Evolutionary conservation across 1,140 invertebrate species (phyloP).

Genomic region (Atta texana): DNA sequence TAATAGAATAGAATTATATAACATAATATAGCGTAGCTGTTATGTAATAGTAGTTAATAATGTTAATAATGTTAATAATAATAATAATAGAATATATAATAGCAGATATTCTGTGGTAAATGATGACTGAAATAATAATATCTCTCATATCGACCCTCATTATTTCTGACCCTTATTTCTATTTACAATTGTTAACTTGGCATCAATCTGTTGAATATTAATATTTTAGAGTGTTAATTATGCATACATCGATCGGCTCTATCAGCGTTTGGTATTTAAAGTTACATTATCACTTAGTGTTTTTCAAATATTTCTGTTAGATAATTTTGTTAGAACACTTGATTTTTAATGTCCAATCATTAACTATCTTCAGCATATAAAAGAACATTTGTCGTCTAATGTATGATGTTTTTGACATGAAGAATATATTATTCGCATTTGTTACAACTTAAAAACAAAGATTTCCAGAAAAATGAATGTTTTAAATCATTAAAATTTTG

Average conservation of each 20-base stretch:
- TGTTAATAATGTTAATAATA: no score
- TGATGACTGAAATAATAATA: not conserved
- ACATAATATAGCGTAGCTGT: not conserved
- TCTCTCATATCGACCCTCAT: not conserved
- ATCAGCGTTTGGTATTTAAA: not conserved
- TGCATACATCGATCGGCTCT: not conserved
- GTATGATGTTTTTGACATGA: not conserved
- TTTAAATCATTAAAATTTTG: no score
- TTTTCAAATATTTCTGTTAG: not conserved
- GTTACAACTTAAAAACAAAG: no score
- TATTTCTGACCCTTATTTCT: no score
- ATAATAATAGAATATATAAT: no score
- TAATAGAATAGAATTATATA: constrained; percentile 2
- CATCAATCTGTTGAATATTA: constrained; percentile 5
- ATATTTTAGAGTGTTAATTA: not conserved
- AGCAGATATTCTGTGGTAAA: not conserved
- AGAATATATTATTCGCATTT: not conserved
- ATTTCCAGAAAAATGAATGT: no score
- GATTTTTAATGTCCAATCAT: not conserved
- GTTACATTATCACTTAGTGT: not conserved
- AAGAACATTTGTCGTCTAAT: not conserved
- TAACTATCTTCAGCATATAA: not conserved
- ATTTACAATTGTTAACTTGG: not conserved
- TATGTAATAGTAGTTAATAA: not conserved
- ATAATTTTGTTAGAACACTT: not conserved